Base-by-base conservation (phyloP, 2,113 vertebrate species). In the Melospiza georgiana region DNA sequence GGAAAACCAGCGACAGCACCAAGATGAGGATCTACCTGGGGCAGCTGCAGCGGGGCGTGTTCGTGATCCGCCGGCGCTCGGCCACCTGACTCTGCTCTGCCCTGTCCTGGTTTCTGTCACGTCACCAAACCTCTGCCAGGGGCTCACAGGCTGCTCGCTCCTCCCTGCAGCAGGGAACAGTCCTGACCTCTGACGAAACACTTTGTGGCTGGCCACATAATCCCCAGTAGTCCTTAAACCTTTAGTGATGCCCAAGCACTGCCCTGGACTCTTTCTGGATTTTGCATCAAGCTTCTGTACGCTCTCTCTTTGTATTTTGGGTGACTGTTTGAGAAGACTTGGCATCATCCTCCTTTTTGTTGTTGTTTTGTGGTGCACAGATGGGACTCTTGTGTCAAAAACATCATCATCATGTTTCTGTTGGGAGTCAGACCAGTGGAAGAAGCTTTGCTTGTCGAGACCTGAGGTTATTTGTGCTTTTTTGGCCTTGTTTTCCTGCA, bases 21-120 rank as follows among this genome's bases (percentile, higher is more conserved):
- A 99, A 99, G 97, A 99, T 99, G 99, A 98, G 99, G 96, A 99
- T 99, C 95, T 99, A 99, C 94, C 97, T 99, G 96, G 99, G 99
- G 35, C 99, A 99, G 98, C 98, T 99, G 75, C 99, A 99, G 97
- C 98, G 99, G 12, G 99, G 99, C 31, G 98, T 99, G 49, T 99
- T 99, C 39, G 98, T 99, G 95, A 99, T 99, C 94, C 99, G 99
- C 20, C 98, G 99, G 23, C 98, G 99, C 57, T 99, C 99, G 17
- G 99, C 99, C 25, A 99, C 99, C 2, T 99, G 98, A 98, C 94
- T 28, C 5, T 65, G 92, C 93, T 76, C 84, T 51, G 93, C 81
- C 57, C 48, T 33, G 46, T 55, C 67, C 75, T 11, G 79, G 15
- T 21, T 74, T 65, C 21, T 20, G 41, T 71, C 15, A 0, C 7